phyloP scores from a whole-genome alignment of 2,888 invertebrate genomes.

The Lochmaea capreae region DNA sequence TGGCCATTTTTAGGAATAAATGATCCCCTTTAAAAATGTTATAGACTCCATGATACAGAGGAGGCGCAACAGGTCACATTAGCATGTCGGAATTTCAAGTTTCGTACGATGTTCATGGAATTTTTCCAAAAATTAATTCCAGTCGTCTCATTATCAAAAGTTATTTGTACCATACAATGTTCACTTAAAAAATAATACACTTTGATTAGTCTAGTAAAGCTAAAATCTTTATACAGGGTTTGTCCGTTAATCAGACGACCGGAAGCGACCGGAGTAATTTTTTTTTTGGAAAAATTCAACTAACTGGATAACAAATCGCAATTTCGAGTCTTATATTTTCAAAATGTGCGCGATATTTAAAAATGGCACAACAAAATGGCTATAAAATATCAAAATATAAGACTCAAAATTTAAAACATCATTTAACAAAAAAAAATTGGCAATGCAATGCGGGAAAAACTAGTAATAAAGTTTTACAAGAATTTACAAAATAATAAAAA shows the following conservation, averaged over 20 bases:
- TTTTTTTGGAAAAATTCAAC: conserved; percentile 8
- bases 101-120: conserved; percentile 1
- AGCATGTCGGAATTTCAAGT: background rate
- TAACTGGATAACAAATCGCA: background rate
- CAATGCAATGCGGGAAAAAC: conserved; percentile 52
- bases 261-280: conserved; percentile 18
- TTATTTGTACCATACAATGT: conserved; percentile 51
- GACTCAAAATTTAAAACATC: background rate
- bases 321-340: background rate
- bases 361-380: conserved; percentile 5
- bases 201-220: conserved; percentile 51
- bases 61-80: too few species aligned
- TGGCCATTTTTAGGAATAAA: too few species aligned
- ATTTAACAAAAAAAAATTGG: conserved; percentile 30
- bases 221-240: conserved; percentile 45
- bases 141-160: conserved; percentile 45
- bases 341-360: background rate
- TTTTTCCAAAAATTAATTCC: conserved; percentile 23
- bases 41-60: too few species aligned
- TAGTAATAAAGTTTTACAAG: conserved; percentile 58
- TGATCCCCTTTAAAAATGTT: too few species aligned
- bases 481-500: conserved; percentile 61
- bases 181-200: conserved; percentile 46
- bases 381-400: background rate
- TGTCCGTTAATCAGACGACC: conserved; percentile 43